Percentiles rank a stretch among this genome's conserved stretches.
These are phyloP conservation scores for Troides oblongomaculatus DNA, from an alignment of 2,888 invertebrate species.

Conservation along the genomic window DNA sequence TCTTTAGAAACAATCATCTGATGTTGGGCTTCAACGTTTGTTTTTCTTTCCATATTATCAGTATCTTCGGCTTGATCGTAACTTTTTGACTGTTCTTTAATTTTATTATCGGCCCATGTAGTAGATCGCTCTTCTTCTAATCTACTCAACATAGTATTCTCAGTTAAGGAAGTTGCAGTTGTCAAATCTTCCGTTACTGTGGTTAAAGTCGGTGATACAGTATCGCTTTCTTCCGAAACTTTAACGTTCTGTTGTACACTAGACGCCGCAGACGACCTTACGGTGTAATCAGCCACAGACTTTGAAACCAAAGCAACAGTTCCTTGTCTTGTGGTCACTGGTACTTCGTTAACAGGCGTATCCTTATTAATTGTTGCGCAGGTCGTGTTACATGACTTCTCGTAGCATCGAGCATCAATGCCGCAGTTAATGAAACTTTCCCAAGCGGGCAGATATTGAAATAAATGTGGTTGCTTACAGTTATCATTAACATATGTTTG, in stretches of 20 bases:
- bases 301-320: slow-evolving; percentile 9
- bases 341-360: slow-evolving; percentile 27
- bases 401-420: slow-evolving; percentile 52
- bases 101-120: slow-evolving; percentile 47
- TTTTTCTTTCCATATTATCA: slow-evolving; percentile 36
- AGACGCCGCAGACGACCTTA: slow-evolving; percentile 6
- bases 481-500: slow-evolving; percentile 64
- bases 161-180: slow-evolving; percentile 11
- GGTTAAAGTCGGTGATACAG: slow-evolving; percentile 26
- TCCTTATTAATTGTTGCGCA: slow-evolving; percentile 61
- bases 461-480: slow-evolving; percentile 63
- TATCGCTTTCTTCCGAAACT: slow-evolving; percentile 6
- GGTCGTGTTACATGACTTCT: slow-evolving; percentile 48
- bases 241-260: slow-evolving; percentile 25
- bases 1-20: slow-evolving; percentile 24
- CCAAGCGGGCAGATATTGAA: slow-evolving; percentile 60
- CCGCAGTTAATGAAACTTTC: slow-evolving; percentile 59
- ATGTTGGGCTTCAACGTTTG: slow-evolving; percentile 34
- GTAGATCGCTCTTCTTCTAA: slow-evolving; percentile 26
- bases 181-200: slow-evolving; percentile 22
- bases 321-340: slow-evolving; percentile 14
- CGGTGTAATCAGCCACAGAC: slow-evolving; percentile 11
- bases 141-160: slow-evolving; percentile 14
- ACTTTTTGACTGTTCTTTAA: slow-evolving; percentile 33
- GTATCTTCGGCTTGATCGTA: slow-evolving; percentile 33